These are phyloP conservation scores for Eupithecia insigniata DNA, from an alignment of 2,888 invertebrate species.

Conservation along the genomic window DNA sequence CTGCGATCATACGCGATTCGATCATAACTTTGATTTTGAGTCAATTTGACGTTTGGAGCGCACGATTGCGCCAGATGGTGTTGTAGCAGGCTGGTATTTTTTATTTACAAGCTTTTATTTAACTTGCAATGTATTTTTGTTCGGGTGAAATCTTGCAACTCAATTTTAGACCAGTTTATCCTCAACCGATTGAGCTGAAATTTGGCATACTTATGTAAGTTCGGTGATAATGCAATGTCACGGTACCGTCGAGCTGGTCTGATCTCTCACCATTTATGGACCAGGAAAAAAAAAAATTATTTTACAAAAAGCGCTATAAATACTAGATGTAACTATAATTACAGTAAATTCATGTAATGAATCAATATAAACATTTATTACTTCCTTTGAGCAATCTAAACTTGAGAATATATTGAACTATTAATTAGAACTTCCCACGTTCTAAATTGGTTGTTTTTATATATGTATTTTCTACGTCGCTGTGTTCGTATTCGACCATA, in stretches of 20 bases:
- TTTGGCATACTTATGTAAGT: too few relatives aligned
- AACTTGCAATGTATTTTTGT: too few relatives aligned
- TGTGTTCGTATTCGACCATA: background rate
- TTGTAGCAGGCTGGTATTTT: background rate
- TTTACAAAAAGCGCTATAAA: background rate
- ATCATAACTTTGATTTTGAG: background rate
- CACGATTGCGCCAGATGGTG: background rate
- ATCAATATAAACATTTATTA: background rate
- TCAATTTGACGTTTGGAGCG: background rate
- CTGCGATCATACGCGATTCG: background rate
- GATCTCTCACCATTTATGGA: too few relatives aligned
- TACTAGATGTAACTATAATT: background rate
- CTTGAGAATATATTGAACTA: background rate
- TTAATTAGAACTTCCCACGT: constrained; percentile 6
- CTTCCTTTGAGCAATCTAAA: constrained; percentile 5
- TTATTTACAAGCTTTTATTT: too few relatives aligned
- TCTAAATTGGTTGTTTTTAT: background rate
- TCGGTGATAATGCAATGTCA: too few relatives aligned
- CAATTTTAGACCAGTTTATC: too few relatives aligned
- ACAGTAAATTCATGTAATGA: background rate
- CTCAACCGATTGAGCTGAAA: too few relatives aligned
- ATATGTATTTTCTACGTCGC: background rate
- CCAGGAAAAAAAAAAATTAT: too few relatives aligned
- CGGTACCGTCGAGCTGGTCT: too few relatives aligned
- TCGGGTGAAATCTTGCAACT: too few relatives aligned